Evolutionary conservation across 1,140 invertebrate genomes (phyloP), one percentile per base, ranked within the genome.

Genomic region (Orius insidiosus): DNA sequence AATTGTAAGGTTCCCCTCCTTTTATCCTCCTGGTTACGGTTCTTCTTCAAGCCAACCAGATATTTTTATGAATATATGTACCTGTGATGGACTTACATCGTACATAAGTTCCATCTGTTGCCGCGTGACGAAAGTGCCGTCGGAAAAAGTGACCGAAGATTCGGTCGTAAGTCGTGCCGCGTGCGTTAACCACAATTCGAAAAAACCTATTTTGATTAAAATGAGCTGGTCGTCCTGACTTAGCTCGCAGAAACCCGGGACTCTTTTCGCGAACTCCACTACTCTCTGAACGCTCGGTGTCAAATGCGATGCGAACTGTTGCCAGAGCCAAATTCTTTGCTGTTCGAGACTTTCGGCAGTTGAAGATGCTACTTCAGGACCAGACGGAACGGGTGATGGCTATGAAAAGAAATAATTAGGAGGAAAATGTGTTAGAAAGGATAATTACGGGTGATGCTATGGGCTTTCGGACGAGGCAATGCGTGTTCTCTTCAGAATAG

Each of bases 171-270:
- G 74, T 42, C 80, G 74, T 1, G 85, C 72, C 44, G 88, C 80
- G 53, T 92, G 78, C 41, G 82, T 79, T 45, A 95, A 67, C 92
- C 93, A 96, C 41, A 96, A 77, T 66, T 97, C 92, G 63, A 96
- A 93, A 68, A 96, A 96, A 31, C 89, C 90, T 55, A 86, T 74
- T 69, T 97, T 94, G 55, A 94, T 90, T 34, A 95, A 71, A 53
- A 92, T 90, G 44, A 95, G 68, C 64, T 95, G 89, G 65, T 93
- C 88, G 56, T 93, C 87, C 65, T 93, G 88, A 14, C 78, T 76
- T 43, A 94, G 70, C 42, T 80, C 75, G 56, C 75, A 73, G 66
- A 95, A 95, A 50, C 86, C 69, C 32, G 88, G 88, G 50, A 92
- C 77, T 56, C 82, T 69, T 65, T 94, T 95, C 14, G 87, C 87